Conservation (phyloP, 2,888 invertebrate species). For the Thyatira batis region DNA sequence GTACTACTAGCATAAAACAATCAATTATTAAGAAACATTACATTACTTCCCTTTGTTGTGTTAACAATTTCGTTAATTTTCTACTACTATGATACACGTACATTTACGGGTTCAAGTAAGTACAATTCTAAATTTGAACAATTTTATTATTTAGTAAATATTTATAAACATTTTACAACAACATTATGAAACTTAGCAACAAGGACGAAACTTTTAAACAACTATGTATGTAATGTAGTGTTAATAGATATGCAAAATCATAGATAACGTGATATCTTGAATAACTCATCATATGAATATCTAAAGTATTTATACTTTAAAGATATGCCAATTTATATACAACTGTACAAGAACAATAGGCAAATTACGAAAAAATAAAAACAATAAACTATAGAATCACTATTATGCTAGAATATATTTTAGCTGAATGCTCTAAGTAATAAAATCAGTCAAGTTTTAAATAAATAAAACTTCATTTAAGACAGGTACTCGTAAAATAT, state of each 20-base stretch:
- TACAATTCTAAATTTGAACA: slow-evolving; percentile 60
- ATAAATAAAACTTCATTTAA: not conserved
- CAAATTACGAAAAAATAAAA: not conserved
- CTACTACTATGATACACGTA: slow-evolving; percentile 49
- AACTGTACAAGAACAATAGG: slow-evolving; percentile 53
- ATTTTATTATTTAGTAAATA: slow-evolving; percentile 63
- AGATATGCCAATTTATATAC: slow-evolving; percentile 76
- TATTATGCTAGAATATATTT: not conserved
- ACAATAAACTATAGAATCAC: not conserved
- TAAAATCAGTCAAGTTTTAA: slow-evolving; percentile 11
- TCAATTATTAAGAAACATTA: slow-evolving; percentile 39
- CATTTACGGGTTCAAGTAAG: slow-evolving; percentile 59
- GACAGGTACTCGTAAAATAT: not conserved
- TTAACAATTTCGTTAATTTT: slow-evolving; percentile 55
- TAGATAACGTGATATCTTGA: slow-evolving; percentile 15
- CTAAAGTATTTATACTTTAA: slow-evolving; percentile 36
- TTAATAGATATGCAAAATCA: not conserved
- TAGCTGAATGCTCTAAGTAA: slow-evolving; percentile 2
- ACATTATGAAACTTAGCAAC: slow-evolving; percentile 64
- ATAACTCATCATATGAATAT: slow-evolving; percentile 25
- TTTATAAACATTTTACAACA: slow-evolving; percentile 77
- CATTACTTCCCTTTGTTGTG: slow-evolving; percentile 64
- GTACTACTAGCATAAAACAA: no score
- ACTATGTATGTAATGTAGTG: not conserved
- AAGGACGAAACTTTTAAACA: slow-evolving; percentile 40